Base-by-base conservation (phyloP, 2,888 invertebrate genomes). In the Mesoligia furuncula region DNA sequence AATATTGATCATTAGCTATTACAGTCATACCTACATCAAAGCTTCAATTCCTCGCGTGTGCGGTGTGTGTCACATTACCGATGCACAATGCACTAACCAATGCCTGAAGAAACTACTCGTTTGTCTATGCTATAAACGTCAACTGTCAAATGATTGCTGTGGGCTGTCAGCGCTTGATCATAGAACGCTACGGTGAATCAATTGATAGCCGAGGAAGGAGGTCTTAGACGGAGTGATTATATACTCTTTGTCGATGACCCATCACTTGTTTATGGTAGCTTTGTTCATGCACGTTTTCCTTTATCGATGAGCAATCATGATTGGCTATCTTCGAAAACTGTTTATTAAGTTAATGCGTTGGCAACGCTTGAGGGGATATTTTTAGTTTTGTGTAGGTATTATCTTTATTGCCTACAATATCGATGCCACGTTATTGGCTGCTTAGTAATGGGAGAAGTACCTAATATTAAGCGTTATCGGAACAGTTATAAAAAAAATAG, bases 141-240 rank as follows among this genome's bases (percentile, higher is more conserved):
- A 77, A 48, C 70, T 83, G 69, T 86, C 69, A 73, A 70, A 59
- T 85, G 71, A 65, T 66, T 57, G 65, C 59, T 62, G 45, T 51
- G 8, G 24, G 27, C 72, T 83, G 75, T 75, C 86, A 75, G 48
- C 70, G 39, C 27, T 75, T 78, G 72, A 84, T 83, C 72, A 78
- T 59, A 75, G 72, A 74, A 81, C 54, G 61, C 62, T 71, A 65
- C 39, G 36, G 71, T 67, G 62, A 84, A 77, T 78, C 83, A 77
- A 84, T 85, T 84, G 69, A 70, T 78, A 69, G 65, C 24, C 62
- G 57, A 75, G 42, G 68, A 82, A 83, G 39, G 39, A 82, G 83
- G 83, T 64, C 27, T 61, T 20, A 57, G 61, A 73, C 78, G 51
- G 3, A 57, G 39, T 79, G 65, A 79, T 86, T 83, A 83, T 73